phyloP scores from a whole-genome alignment of 2,888 invertebrate species.

The Megaustenia siamemsis region DNA sequence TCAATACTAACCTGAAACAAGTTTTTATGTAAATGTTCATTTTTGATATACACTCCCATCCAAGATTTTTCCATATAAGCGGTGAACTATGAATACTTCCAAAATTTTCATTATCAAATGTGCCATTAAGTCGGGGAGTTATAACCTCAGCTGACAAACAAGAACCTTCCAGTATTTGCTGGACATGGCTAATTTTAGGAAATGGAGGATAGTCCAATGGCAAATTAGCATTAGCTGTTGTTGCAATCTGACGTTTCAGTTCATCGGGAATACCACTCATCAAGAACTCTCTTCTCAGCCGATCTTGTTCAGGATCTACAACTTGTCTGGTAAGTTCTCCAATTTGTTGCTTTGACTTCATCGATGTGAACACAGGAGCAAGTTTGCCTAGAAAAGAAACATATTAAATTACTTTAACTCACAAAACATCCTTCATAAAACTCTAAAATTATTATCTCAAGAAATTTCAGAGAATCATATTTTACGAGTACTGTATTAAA shows the following conservation, averaged over 20 bases:
- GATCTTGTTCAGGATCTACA: conserved; percentile 67
- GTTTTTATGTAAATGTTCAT: background rate
- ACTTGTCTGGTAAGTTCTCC: conserved; percentile 43
- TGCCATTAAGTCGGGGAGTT: background rate
- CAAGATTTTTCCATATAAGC: background rate
- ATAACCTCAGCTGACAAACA: background rate
- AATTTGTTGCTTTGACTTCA: conserved; percentile 55
- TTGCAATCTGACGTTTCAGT: conserved; percentile 65
- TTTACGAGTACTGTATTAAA: too few relatives aligned
- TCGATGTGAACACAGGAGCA: conserved; percentile 68
- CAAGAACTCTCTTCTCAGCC: conserved; percentile 70
- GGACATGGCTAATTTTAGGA: conserved; percentile 69
- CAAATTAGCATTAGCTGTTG: conserved; percentile 46
- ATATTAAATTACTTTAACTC: too few relatives aligned
- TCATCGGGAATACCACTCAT: conserved; percentile 77
- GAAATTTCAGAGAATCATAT: too few relatives aligned
- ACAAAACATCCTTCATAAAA: too few relatives aligned
- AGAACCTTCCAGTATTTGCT: conserved; percentile 56
- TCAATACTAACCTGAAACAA: conserved; percentile 37
- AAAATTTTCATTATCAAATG: background rate
- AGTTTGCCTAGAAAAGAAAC: conserved; percentile 57
- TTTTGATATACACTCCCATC: background rate
- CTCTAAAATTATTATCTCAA: too few relatives aligned
- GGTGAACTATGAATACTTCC: background rate
- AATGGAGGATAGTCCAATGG: conserved; percentile 68